These are phyloP conservation scores for Drosophila bifasciata DNA, from an alignment of 1,140 invertebrate species.

Conservation along the genomic window DNA sequence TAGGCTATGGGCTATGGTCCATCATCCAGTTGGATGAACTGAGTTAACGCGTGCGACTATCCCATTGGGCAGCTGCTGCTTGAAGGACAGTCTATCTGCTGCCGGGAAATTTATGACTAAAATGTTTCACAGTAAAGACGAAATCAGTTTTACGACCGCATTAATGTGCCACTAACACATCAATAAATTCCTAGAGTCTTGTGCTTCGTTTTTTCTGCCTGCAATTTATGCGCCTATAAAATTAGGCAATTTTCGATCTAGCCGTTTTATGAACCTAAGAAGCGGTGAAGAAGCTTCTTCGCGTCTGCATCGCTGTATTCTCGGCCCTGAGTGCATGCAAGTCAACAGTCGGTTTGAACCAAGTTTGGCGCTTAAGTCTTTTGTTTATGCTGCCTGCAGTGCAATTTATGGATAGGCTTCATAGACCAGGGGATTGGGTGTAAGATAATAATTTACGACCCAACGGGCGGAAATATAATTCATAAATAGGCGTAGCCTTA, in stretches of 20 bases:
- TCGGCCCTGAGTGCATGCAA: constrained; percentile 59
- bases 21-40: constrained; percentile 3
- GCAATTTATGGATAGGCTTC: constrained; percentile 45
- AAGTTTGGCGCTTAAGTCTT: constrained; percentile 65
- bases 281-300: constrained; percentile 19
- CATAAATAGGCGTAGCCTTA: constrained; percentile 27
- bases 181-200: constrained; percentile 49
- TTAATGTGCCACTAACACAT: constrained; percentile 59
- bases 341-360: constrained; percentile 29
- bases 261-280: constrained; percentile 17
- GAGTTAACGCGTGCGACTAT: neutral
- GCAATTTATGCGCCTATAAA: constrained; percentile 68
- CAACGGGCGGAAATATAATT: constrained; percentile 43
- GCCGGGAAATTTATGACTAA: constrained; percentile 61
- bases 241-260: constrained; percentile 43
- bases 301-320: neutral
- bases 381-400: constrained; percentile 64
- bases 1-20: neutral
- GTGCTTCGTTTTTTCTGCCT: constrained; percentile 20
- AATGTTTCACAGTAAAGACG: constrained; percentile 51
- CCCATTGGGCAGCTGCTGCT: constrained; percentile 2
- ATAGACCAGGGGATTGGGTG: constrained; percentile 9
- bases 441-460: constrained; percentile 52
- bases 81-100: constrained; percentile 34
- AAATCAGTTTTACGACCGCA: constrained; percentile 66